Percentiles rank a stretch among this genome's conserved stretches.
phyloP scores from a whole-genome alignment of 2,888 invertebrate genomes.

The Nymphalis polychloros region DNA sequence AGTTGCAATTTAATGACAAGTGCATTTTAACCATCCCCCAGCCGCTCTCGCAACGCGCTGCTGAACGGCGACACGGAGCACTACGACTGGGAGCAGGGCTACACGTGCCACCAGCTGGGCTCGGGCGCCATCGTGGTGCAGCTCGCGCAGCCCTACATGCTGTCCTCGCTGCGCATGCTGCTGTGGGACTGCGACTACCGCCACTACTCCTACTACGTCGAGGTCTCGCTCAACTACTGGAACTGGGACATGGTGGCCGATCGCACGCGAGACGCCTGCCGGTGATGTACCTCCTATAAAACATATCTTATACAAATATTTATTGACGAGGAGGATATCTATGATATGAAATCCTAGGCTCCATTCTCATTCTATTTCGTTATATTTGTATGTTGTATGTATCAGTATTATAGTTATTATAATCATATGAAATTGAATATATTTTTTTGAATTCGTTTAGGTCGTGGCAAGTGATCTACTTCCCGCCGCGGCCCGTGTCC shows the following conservation, averaged over 20 bases:
- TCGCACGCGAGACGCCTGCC: constrained; percentile 90
- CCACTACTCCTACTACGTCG: constrained; percentile 97
- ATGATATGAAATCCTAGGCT: too few species aligned
- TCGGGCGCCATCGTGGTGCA: constrained; percentile 97
- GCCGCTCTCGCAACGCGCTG: constrained; percentile 94
- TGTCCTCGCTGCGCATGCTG: constrained; percentile 93
- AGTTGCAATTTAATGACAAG: too few species aligned
- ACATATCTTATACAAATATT: too few species aligned
- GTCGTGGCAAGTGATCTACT: constrained; percentile 97
- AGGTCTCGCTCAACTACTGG: constrained; percentile 95
- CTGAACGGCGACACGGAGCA: constrained; percentile 96
- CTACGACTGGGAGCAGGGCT: constrained; percentile 99
- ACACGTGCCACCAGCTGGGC: constrained; percentile 98
- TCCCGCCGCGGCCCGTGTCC: constrained; percentile 92
- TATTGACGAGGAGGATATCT: too few species aligned
- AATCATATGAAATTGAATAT: too few species aligned
- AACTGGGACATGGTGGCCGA: constrained; percentile 97
- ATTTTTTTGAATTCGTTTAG: constrained; percentile 53
- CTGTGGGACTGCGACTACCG: constrained; percentile 99
- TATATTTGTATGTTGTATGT: too few species aligned
- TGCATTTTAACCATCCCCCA: constrained; percentile 45
- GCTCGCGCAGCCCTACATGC: constrained; percentile 96
- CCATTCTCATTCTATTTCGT: too few species aligned
- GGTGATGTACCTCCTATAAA: constrained; percentile 47
- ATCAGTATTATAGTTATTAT: too few species aligned